Conservation (phyloP, 92 coral and sea anemone species). For the Epizoanthus stellaris region DNA sequence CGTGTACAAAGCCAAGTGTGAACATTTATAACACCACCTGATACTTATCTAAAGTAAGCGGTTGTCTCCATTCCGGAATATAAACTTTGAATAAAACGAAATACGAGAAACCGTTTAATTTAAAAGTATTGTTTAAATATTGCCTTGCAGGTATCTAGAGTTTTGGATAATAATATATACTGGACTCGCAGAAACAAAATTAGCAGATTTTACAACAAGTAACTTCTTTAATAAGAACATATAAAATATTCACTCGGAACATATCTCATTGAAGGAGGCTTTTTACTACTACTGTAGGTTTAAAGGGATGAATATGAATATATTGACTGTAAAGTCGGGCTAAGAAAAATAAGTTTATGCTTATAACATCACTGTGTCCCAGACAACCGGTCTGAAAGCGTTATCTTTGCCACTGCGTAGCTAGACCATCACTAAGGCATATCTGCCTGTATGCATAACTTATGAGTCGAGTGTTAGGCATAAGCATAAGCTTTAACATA, state of each 20-base stretch:
- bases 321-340: no score
- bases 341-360: not conserved
- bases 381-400: conserved; percentile 24
- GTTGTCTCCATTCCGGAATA: no score
- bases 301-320: not conserved
- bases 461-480: not conserved
- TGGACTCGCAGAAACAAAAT: no score
- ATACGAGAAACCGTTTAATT: no score
- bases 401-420: conserved; percentile 8
- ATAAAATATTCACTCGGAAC: conserved; percentile 2
- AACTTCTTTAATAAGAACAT: not conserved
- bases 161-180: no score
- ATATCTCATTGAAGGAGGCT: not conserved
- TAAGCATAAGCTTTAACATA: not conserved
- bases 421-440: not conserved
- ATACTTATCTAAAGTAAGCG: no score
- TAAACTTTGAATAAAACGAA: no score
- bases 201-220: not conserved
- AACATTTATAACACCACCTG: no score
- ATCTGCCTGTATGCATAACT: not conserved
- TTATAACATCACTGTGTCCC: not conserved
- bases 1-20: no score
- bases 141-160: no score
- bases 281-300: not conserved
- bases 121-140: no score